These are phyloP conservation scores for Periophthalmodon schlosseri DNA, from an alignment of 2,113 vertebrate species.

Conservation along the genomic window DNA sequence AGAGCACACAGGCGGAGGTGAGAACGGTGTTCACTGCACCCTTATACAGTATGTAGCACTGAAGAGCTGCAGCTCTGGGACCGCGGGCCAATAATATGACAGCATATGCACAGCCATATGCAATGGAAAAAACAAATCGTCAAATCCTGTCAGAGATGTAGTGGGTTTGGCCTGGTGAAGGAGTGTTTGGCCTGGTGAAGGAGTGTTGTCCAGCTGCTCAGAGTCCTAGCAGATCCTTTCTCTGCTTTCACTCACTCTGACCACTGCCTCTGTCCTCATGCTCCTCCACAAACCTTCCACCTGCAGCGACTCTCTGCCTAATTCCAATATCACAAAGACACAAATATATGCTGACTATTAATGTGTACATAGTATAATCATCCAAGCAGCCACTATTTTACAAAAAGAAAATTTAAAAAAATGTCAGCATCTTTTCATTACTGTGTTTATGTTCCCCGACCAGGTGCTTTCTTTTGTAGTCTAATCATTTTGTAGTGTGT, in stretches of 20 bases:
- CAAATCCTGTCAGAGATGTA: slow-evolving; percentile 78
- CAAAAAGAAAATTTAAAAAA: too few species aligned
- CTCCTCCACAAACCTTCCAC: slow-evolving; percentile 13
- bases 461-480: slow-evolving; percentile 7
- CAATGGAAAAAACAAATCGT: slow-evolving; percentile 82
- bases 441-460: too few species aligned
- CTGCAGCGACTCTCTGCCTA: neutral
- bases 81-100: slow-evolving; percentile 71
- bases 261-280: slow-evolving; percentile 18
- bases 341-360: neutral
- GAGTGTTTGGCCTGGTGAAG: slow-evolving; percentile 44
- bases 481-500: slow-evolving; percentile 53
- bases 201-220: slow-evolving; percentile 68
- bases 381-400: too few species aligned
- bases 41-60: slow-evolving; percentile 61
- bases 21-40: slow-evolving; percentile 17
- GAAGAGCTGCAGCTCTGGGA: slow-evolving; percentile 40
- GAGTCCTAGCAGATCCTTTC: slow-evolving; percentile 69
- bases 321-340: neutral
- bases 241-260: slow-evolving; percentile 35
- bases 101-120: slow-evolving; percentile 79
- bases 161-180: slow-evolving; percentile 63
- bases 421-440: too few species aligned
- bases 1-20: slow-evolving; percentile 3
- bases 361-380: neutral